Base-by-base conservation (phyloP, 2,888 invertebrate genomes). In the Patella ulyssiponensis region DNA sequence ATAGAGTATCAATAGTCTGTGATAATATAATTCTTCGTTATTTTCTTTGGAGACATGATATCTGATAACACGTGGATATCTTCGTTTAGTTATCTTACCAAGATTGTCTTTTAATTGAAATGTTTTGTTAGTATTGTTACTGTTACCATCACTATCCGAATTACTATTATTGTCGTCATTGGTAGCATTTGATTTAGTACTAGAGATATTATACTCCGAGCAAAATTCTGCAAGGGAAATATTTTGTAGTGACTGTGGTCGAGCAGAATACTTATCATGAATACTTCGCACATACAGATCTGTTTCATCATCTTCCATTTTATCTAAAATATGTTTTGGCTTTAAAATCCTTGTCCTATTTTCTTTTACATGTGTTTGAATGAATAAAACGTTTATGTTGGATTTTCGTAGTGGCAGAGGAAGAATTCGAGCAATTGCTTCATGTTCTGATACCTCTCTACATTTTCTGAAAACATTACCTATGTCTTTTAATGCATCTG, bases 361-460 rank as follows among this genome's bases (percentile, higher is more conserved):
- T 53, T 76, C n/a, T 54, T 15, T 12, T 17, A n/a, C 14, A 53
- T 23, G 70, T 15, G 75, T 75, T n/a, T 15, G 71, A 12, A 76
- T 71, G 20, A 76, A 76, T 44, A 20, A n/a, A 17, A 71, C 71
- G 12, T 71, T 15, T 72, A 23, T 17, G 53, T 76, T 76, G 14
- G 71, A 23, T 23, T 20, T n/a, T 12, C 69, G 27, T 14, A 75
- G 70, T 20, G 75, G 75, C 14, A 75, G 14, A 12, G 69, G 33
- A 14, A 75, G 23, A 17, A 52, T 12, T n/a, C 70, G 17, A 14
- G 76, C 11, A 53, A 76, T 52, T 11, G 71, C 54, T 72, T 76
- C 76, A 72, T 76, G 71, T 27, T 76, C 27, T 17, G 76, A 76
- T 23, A 76, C 71, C 72, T 72, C 76, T 53, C 76, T 51, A 20